These are phyloP conservation scores for Nomada hirtipes DNA, from an alignment of 2,888 invertebrate genomes.

Conservation along the genomic window DNA sequence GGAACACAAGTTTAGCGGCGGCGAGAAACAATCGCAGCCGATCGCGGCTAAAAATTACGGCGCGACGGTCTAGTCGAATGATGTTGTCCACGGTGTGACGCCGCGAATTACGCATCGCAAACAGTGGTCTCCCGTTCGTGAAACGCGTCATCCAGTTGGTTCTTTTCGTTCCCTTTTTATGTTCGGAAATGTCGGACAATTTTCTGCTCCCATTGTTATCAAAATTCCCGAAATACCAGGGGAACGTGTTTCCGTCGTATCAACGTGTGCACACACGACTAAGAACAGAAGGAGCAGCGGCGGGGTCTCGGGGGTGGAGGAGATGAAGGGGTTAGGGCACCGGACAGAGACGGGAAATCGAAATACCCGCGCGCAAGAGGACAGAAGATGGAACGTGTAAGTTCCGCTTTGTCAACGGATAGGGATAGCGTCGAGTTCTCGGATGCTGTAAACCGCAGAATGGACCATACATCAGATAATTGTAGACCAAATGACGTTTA, in stretches of 20 bases:
- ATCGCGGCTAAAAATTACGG: conserved; percentile 36
- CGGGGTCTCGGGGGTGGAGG: background rate
- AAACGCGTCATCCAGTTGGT: background rate
- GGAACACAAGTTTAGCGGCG: conserved; percentile 36
- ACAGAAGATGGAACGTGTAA: conserved; percentile 53
- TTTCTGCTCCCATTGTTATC: conserved; percentile 21
- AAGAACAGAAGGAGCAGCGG: background rate
- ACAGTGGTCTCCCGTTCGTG: background rate
- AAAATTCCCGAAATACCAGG: conserved; percentile 30
- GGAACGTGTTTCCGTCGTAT: conserved; percentile 24
- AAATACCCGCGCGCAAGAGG: conserved; percentile 28
- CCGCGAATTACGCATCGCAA: conserved; percentile 22
- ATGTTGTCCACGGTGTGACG: background rate
- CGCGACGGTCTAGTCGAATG: background rate
- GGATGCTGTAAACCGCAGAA: conserved; percentile 53
- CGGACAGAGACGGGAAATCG: conserved; percentile 23
- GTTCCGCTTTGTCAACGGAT: conserved; percentile 59
- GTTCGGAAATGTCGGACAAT: conserved; percentile 2
- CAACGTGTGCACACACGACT: conserved; percentile 16
- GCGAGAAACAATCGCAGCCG: conserved; percentile 1
- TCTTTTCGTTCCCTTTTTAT: background rate
- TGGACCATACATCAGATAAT: conserved; percentile 52
- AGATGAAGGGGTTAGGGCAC: background rate
- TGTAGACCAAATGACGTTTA: conserved; percentile 48
- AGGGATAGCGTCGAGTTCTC: conserved; percentile 47